These are phyloP conservation scores for Stenoptilia bipunctidactyla DNA, from an alignment of 2,888 invertebrate species.

Conservation along the genomic window DNA sequence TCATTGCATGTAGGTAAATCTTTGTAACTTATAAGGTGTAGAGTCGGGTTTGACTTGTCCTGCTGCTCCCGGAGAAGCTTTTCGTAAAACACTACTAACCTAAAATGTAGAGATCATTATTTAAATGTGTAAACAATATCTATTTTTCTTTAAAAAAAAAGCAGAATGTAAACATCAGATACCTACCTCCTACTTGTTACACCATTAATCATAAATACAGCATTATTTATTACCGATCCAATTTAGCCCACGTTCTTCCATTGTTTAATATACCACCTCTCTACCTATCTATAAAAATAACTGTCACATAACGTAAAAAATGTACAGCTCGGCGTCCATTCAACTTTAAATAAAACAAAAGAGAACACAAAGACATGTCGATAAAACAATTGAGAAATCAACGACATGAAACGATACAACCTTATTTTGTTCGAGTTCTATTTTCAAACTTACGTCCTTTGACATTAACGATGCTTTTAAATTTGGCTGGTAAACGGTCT, in stretches of 20 bases:
- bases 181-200: too few relatives aligned
- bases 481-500: too few relatives aligned
- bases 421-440: constrained; percentile 19
- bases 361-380: constrained; percentile 62
- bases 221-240: constrained; percentile 65
- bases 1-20: too few relatives aligned
- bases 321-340: constrained; percentile 44
- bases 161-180: too few relatives aligned
- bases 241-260: constrained; percentile 55
- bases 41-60: too few relatives aligned
- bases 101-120: too few relatives aligned
- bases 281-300: constrained; percentile 27
- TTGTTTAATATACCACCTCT: constrained; percentile 48
- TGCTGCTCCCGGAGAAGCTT: too few relatives aligned
- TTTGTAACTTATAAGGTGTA: too few relatives aligned
- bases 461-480: too few relatives aligned
- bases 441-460: constrained; percentile 23
- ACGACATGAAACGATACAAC: constrained; percentile 32
- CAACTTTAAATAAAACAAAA: constrained; percentile 68
- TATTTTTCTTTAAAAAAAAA: too few relatives aligned
- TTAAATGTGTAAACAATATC: too few relatives aligned
- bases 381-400: constrained; percentile 60
- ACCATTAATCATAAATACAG: constrained; percentile 56
- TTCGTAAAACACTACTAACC: too few relatives aligned
- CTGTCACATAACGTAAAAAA: constrained; percentile 38